Percentiles rank a stretch among this genome's conserved stretches.
Conservation (phyloP, 2,797 vertebrate species). For the Phyllotis vaccarum region DNA sequence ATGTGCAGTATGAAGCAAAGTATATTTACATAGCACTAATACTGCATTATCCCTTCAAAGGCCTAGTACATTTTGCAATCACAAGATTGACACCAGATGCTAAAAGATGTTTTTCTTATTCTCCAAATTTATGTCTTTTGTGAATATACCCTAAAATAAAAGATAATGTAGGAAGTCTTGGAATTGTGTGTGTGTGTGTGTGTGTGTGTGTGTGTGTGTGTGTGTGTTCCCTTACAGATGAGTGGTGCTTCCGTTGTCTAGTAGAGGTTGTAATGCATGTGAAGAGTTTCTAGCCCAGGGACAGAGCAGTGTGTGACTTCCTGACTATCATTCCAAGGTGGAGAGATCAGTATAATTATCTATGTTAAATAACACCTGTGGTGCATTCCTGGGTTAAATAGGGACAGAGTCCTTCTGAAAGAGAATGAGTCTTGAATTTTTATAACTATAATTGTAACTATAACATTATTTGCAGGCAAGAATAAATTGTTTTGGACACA, state of each 20-base stretch:
- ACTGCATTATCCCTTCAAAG: background rate
- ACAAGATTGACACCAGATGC: background rate
- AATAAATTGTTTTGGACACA: background rate
- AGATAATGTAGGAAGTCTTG: background rate
- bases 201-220: background rate
- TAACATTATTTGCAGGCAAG: conserved; percentile 40
- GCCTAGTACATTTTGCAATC: background rate
- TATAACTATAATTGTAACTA: conserved; percentile 28
- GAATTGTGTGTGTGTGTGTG: background rate
- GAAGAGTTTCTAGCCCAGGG: conserved; percentile 16
- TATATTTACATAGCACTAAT: background rate
- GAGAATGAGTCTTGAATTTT: conserved; percentile 50
- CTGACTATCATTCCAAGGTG: background rate
- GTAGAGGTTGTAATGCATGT: conserved; percentile 72
- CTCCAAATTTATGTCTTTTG: background rate
- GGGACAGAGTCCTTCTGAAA: conserved; percentile 9
- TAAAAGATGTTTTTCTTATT: background rate
- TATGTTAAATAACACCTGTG: conserved; percentile 24
- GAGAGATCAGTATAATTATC: conserved; percentile 8
- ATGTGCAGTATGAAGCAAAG: background rate
- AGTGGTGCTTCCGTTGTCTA: conserved; percentile 65
- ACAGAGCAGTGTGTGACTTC: background rate
- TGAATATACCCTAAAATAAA: background rate
- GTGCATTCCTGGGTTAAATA: conserved; percentile 1
- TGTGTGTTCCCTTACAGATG: conserved; percentile 47